A percentile compares a stretch with the other conserved stretches of the same genome.
Conservation (phyloP, 2,888 invertebrate genomes). For the Penaeus monodon region DNA sequence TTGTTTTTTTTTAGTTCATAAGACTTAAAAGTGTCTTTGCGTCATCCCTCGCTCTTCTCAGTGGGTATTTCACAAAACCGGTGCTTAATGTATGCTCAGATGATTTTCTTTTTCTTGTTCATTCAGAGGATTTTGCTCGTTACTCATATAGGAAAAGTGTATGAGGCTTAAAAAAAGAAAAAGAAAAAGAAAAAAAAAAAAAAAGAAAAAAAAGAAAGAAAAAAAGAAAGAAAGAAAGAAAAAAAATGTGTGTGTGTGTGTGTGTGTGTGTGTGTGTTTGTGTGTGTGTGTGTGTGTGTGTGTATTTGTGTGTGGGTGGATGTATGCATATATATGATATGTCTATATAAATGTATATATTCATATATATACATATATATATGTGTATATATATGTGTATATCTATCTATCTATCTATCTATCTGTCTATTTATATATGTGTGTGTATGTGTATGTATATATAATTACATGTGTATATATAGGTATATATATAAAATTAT, state of each 20-base stretch:
- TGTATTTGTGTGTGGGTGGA: constrained; percentile 16
- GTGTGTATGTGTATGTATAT: no score
- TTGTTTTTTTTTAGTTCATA: no score
- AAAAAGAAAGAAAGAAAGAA: neutral
- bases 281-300: constrained; percentile 7
- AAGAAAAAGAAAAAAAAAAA: neutral
- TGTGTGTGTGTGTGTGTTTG: neutral
- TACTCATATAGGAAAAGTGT: neutral
- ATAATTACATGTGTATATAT: no score
- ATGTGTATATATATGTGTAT: constrained; percentile 3
- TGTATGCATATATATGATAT: constrained; percentile 24
- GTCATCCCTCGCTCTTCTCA: no score
- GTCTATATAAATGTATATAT: constrained; percentile 7
- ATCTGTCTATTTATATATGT: no score
- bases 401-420: neutral
- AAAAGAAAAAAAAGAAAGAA: neutral
- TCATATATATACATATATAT: constrained; percentile 14
- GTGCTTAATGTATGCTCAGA: no score
- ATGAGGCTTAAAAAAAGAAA: neutral
- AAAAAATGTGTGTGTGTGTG: neutral
- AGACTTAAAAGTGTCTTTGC: no score
- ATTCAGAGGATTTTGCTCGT: neutral
- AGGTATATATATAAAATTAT: no score
- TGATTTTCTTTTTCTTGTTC: neutral
- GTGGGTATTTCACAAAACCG: no score